Evolutionary conservation across 1,140 invertebrate species (phyloP), one percentile per base, ranked within the genome.

Genomic region (Psix sp.): DNA sequence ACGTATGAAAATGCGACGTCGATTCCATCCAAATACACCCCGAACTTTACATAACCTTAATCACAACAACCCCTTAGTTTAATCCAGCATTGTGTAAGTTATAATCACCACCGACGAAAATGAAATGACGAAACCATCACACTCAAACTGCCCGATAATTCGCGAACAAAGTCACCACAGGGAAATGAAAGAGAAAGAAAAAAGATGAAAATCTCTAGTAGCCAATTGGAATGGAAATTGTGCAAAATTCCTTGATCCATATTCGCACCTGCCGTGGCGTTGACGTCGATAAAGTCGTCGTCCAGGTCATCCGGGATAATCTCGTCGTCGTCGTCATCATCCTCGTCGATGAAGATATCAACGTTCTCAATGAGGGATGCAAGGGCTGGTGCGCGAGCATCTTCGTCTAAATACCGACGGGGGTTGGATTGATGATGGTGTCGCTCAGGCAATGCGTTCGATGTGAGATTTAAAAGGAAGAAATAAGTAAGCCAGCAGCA

Each of bases 401-500:
- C 77, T 78, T 79, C 79, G 52, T 68, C 77, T 24, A 33, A 48
- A 11, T 59, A 63, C 2, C 14, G 72, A 20, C 17, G 52, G 3
- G 21, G 45, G 11, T 51, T 46, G 3, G 17, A 33, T 10, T 43
- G 24, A 76, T 51, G 36, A 11, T n/a, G 35, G 54, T 26, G n/a
- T n/a, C n/a, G 66, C 26, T 74, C 65, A 9, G 74, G 59, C 62
- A 67, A 43, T 11, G 63, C 63, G 57, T 67, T 43, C 7, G 72
- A 60, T 20, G 74, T 74, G 56, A 68, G 75, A 42, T 82, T 78
- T 62, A 83, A 68, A 72, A 83, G 74, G 60, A 84, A 59, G 68
- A 84, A 76, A 77, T 77, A 86, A 78, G 66, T 70, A 17, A 83
- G 71, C 79, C 80, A 85, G 80, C 77, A 80, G 80, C 79, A 82